Percentiles rank a stretch among this genome's conserved stretches.
These are phyloP conservation scores for Sinopyrophorus schimmeli DNA, from an alignment of 2,888 invertebrate genomes.

Conservation along the genomic window DNA sequence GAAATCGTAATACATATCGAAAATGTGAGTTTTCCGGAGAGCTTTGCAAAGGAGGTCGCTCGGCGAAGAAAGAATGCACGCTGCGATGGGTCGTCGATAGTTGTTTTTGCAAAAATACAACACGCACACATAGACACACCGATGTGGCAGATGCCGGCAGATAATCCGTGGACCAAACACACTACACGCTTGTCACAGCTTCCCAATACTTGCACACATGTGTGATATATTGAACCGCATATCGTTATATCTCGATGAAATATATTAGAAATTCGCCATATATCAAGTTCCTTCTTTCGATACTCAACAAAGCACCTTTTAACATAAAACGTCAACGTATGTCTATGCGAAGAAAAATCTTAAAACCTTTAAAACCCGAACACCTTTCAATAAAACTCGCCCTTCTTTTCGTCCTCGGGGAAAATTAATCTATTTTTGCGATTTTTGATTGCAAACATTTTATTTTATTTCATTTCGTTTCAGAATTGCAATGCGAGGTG, in stretches of 20 bases:
- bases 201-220: constrained; percentile 28
- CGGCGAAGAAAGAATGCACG: constrained; percentile 7
- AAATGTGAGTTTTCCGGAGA: not conserved
- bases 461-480: too few species aligned
- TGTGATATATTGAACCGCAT: constrained; percentile 25
- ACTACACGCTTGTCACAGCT: constrained; percentile 29
- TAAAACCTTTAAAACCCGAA: too few species aligned
- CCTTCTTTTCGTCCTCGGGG: too few species aligned
- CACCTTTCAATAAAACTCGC: too few species aligned
- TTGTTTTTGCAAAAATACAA: constrained; percentile 26
- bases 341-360: too few species aligned
- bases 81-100: constrained; percentile 28
- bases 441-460: too few species aligned
- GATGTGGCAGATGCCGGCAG: constrained; percentile 21
- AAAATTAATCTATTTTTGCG: too few species aligned
- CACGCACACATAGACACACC: too few species aligned
- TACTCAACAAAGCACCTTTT: constrained; percentile 8
- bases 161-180: constrained; percentile 23
- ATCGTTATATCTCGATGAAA: constrained; percentile 16
- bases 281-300: constrained; percentile 7
- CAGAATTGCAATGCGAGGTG: too few species aligned
- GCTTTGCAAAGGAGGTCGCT: too few species aligned
- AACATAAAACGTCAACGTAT: constrained; percentile 10
- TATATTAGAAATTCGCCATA: constrained; percentile 15
- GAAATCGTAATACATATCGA: too few species aligned